Evolutionary conservation across 2,113 vertebrate species (phyloP), one percentile per base, ranked within the genome.

Genomic region (Furnarius figulus): DNA sequence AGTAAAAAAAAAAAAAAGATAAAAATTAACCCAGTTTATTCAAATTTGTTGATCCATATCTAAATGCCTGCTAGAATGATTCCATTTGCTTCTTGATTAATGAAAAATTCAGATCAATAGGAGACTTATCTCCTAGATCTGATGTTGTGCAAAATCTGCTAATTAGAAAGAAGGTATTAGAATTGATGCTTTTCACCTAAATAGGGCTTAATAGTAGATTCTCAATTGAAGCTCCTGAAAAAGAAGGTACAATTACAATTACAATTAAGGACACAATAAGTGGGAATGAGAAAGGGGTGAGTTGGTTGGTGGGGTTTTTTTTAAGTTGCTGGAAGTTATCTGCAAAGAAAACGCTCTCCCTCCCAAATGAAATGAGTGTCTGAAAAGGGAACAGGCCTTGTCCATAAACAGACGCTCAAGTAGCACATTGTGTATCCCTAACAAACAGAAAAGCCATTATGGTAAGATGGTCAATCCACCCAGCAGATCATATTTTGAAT

Each of bases 41-140:
- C 81, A 74, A 55, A 91, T 90, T 87, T 96, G 46, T 95, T 95
- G 87, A 93, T 94, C 73, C 58, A 42, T 78, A 92, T 97, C 88
- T 95, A 80, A 87, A 93, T 25, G 70, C 30, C 89, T 82, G 31
- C 49, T 77, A 65, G 18, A 76, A 94, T 88, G 84, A 94, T 87
- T 92, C 75, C 14, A 61, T 85, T 94, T 95, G 35, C 78, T 93
- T 92, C 82, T 71, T 93, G 52, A 89, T 90, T 85, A 95, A 86
- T 88, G 74, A 91, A 92, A 87, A 92, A 71, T 50, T 95, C 53
- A 94, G 53, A 89, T 92, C 76, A 90, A 93, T 90, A 78, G 70
- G 24, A 95, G 65, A 73, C n/a, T 85, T 95, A 93, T 79, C 68
- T 73, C 50, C 55, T 84, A 78, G 65, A 88, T 85, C 56, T 93